Conservation (phyloP, 2,888 invertebrate genomes). For the Alentia gelatinosa region DNA sequence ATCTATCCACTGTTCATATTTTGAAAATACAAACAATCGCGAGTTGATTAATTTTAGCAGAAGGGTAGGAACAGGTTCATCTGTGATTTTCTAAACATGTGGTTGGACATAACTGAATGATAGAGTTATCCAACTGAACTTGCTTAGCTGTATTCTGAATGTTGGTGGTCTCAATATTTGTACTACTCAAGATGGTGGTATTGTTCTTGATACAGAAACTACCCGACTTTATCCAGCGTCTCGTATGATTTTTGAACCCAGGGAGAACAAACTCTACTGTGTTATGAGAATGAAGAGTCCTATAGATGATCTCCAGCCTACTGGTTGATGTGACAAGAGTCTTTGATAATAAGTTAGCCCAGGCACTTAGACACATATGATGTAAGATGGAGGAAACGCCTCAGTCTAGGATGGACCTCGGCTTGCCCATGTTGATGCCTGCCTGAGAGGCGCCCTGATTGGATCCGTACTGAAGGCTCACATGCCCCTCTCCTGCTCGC, state of each 20-base stretch:
- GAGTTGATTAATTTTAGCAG: background rate
- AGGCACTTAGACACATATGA: background rate
- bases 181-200: background rate
- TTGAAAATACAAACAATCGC: background rate
- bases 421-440: slow-evolving; percentile 79
- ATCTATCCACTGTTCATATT: background rate
- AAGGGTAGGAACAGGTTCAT: background rate
- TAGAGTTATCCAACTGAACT: background rate
- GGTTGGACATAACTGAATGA: background rate
- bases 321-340: background rate
- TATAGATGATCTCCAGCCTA: too few species aligned
- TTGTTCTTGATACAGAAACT: background rate
- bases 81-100: too few species aligned
- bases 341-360: background rate
- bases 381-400: background rate
- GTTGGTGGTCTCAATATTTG: background rate
- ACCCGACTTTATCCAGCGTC: background rate
- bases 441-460: slow-evolving; percentile 87
- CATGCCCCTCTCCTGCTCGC: slow-evolving; percentile 89
- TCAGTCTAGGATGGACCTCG: slow-evolving; percentile 73
- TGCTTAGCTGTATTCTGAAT: background rate
- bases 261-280: too few species aligned
- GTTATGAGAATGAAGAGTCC: too few species aligned
- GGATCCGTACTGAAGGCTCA: slow-evolving; percentile 96
- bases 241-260: background rate